Base-by-base conservation (phyloP, 2,113 vertebrate species). In the Amphiprion ocellaris region DNA sequence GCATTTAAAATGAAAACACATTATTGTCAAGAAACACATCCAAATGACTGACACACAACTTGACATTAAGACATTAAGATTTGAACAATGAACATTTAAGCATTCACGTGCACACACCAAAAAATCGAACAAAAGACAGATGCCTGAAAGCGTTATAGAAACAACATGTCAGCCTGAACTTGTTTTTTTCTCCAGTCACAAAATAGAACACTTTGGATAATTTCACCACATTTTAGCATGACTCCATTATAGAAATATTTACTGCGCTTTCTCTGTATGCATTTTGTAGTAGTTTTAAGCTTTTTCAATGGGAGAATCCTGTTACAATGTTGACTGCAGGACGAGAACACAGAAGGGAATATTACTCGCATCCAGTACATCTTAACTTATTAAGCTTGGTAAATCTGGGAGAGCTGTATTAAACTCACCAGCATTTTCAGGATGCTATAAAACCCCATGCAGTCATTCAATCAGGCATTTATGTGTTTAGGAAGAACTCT, bases 11-110 rank as follows among this genome's bases (percentile, higher is more conserved):
- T 10, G 17, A 64, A 15, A 53, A 67, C 1, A 58, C 28, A 84
- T 16, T 44, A 53, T 10, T 33, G 15, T 64, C 30, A 60, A 70
- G 33, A 83, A 30, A 61, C 9, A 79, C n/a, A 65, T 53, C 10
- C 39, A 61, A 70, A 77, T n/a, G 26, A 81, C 65, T 80, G 11
- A 30, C 12, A 65, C 23, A 77, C 19, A 69, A 24, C 65, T 26
- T 59, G 5, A 77, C 24, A 83, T 44, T 47, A 37, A 37, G 39
- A 62, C 21, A 69, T 62, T 8, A 56, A 2, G 10, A 21, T 46
- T 50, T 33, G 9, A 37, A 37, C 33, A 37, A 50, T 53, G 0
- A 69, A 47, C 33, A 23, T n/a, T 11, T 0, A 49, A 49, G 16
- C n/a, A 17, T 54, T 60, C 41, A 21, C 12, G 69, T 24, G 10